Percentiles rank a stretch among this genome's conserved stretches.
Conservation (phyloP, 1,140 invertebrate species). For the Conus ventricosus region DNA sequence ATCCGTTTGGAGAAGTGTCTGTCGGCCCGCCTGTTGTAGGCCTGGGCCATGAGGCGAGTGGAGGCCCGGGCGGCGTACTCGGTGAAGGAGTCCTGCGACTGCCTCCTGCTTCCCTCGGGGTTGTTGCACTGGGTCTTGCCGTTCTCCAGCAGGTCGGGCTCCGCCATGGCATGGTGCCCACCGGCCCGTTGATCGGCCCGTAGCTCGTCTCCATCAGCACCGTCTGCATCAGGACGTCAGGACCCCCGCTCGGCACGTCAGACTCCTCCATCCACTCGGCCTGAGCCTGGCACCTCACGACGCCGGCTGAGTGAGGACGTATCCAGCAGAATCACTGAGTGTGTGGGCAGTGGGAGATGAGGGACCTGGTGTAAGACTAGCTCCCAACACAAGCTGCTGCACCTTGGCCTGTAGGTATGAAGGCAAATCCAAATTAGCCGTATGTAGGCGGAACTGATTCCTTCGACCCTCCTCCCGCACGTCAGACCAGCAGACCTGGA, state of each 20-base stretch:
- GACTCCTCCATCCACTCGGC: slow-evolving; percentile 46
- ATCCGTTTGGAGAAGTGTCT: slow-evolving; percentile 70
- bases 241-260: neutral
- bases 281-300: slow-evolving; percentile 21
- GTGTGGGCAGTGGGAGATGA: slow-evolving; percentile 11
- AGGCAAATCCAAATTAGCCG: too few species aligned
- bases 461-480: neutral
- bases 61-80: slow-evolving; percentile 62
- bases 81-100: slow-evolving; percentile 66
- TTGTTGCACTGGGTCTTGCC: slow-evolving; percentile 41
- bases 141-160: slow-evolving; percentile 55
- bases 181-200: slow-evolving; percentile 61
- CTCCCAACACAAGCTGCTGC: neutral
- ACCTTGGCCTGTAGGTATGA: too few species aligned
- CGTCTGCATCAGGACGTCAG: slow-evolving; percentile 56
- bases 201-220: slow-evolving; percentile 68
- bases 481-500: neutral
- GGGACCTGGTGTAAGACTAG: slow-evolving; percentile 29
- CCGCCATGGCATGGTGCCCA: slow-evolving; percentile 41
- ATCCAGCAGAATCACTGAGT: slow-evolving; percentile 28
- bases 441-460: neutral
- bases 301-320: neutral
- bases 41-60: slow-evolving; percentile 25
- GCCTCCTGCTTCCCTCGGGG: slow-evolving; percentile 33
- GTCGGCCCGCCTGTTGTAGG: slow-evolving; percentile 57